These are phyloP conservation scores for Caenorhabditis panamensis DNA, from an alignment of 2,888 invertebrate species.

Conservation along the genomic window DNA sequence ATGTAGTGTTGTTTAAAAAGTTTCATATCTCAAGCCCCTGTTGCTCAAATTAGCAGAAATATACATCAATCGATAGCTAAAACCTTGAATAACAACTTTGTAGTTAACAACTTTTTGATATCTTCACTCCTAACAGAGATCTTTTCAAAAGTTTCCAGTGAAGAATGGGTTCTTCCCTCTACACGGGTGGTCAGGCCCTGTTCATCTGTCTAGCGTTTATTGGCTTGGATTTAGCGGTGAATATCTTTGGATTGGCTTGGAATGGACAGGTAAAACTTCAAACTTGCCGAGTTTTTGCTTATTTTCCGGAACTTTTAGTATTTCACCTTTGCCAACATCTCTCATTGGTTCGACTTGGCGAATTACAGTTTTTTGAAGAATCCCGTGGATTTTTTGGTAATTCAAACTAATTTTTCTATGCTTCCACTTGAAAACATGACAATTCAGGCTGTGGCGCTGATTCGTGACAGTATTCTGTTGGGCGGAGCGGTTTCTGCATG, in stretches of 20 bases:
- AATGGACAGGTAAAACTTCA: slow-evolving; percentile 67
- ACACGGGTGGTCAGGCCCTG: slow-evolving; percentile 78
- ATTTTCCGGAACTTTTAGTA: slow-evolving; percentile 64
- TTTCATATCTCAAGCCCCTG: no score
- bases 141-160: background rate
- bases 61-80: no score
- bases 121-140: no score
- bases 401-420: background rate
- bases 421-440: background rate
- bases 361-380: slow-evolving; percentile 77
- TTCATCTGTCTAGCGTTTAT: slow-evolving; percentile 73
- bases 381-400: slow-evolving; percentile 79
- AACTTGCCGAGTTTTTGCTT: no score
- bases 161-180: slow-evolving; percentile 64
- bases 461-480: slow-evolving; percentile 76
- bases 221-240: slow-evolving; percentile 67
- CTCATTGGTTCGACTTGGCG: slow-evolving; percentile 78
- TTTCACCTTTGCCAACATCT: slow-evolving; percentile 77
- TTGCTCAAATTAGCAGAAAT: no score
- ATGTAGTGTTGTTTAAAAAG: no score
- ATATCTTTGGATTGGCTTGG: slow-evolving; percentile 68
- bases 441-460: slow-evolving; percentile 74
- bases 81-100: no score
- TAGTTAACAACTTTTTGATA: no score
- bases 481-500: slow-evolving; percentile 80